Conservation (phyloP, 2,888 invertebrate species). For the Lithosia quadra region DNA sequence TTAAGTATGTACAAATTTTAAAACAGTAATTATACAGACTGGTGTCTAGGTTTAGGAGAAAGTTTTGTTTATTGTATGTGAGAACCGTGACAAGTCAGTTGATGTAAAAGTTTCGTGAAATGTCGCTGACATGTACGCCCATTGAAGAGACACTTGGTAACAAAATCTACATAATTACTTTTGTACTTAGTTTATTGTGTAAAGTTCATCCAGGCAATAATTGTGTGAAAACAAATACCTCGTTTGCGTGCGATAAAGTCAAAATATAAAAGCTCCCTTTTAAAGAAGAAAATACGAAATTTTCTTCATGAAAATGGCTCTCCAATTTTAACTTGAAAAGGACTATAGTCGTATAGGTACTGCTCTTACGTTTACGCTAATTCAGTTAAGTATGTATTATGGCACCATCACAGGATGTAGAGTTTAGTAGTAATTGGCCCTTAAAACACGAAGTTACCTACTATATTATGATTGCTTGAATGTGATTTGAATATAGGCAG, state of each 20-base stretch:
- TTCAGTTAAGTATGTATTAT: not conserved
- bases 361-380: not conserved
- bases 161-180: constrained; percentile 1
- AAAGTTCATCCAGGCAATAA: not conserved
- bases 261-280: no score
- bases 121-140: constrained; percentile 1
- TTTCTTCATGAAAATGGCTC: not conserved
- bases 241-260: not conserved
- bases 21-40: no score
- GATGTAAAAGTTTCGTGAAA: constrained; percentile 7
- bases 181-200: not conserved
- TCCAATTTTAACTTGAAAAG: not conserved
- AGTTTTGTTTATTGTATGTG: constrained; percentile 4
- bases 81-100: not conserved
- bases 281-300: not conserved
- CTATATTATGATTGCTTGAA: no score
- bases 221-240: not conserved
- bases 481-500: no score
- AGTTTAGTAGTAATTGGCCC: no score
- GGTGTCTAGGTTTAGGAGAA: no score
- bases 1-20: no score
- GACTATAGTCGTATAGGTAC: not conserved
- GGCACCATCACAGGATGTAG: no score
- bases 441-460: no score
- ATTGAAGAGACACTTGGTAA: not conserved